Evolutionary conservation across 2,113 vertebrate genomes (phyloP).

Genomic region (Ammodytes marinus): DNA sequence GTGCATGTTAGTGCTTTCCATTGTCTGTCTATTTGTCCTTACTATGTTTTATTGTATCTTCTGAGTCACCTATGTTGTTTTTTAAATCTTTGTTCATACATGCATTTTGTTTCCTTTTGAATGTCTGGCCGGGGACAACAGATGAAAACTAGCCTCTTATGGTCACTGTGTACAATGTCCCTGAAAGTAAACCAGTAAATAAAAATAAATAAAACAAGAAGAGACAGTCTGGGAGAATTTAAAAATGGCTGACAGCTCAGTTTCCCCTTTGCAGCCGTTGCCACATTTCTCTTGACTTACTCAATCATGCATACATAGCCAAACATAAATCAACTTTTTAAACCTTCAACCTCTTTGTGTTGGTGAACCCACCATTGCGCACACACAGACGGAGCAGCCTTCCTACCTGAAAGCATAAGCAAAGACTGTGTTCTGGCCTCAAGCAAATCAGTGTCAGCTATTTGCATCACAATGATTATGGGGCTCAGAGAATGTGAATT

Average conservation of each 20-base stretch:
- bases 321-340: slow-evolving; percentile 1
- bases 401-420: not conserved
- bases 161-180: no score
- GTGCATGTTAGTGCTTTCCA: no score
- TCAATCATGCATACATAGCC: not conserved
- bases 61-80: no score
- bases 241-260: not conserved
- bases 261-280: not conserved
- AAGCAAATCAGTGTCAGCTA: slow-evolving; percentile 17
- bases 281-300: not conserved
- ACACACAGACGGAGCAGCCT: not conserved
- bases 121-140: no score
- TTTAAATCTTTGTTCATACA: no score
- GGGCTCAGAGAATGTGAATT: slow-evolving; percentile 7
- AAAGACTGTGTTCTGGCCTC: not conserved
- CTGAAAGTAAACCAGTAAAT: no score
- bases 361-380: not conserved
- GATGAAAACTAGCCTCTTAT: no score
- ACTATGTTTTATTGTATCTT: no score
- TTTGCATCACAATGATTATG: not conserved
- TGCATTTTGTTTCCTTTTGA: no score
- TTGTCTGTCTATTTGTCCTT: no score
- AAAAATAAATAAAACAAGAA: no score
- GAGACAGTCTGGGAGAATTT: not conserved
- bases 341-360: not conserved